These are phyloP conservation scores for Harpagifer antarcticus DNA, from an alignment of 2,797 vertebrate species.

Conservation along the genomic window DNA sequence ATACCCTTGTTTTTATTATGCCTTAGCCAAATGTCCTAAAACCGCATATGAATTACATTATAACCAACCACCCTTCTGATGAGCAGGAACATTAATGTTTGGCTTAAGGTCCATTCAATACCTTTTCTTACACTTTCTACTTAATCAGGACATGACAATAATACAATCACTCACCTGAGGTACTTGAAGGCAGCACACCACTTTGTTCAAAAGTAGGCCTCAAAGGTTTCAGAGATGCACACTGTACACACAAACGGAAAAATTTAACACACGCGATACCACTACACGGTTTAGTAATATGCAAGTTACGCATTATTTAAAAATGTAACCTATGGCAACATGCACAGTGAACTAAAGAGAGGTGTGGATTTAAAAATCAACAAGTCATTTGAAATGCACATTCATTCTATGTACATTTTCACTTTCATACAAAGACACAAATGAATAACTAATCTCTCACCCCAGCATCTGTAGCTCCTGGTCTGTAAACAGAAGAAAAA, in stretches of 20 bases:
- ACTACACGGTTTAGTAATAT: neutral
- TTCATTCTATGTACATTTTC: neutral
- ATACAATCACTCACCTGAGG: constrained; percentile 61
- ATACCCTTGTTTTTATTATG: neutral
- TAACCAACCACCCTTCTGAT: neutral
- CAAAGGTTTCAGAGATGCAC: constrained; percentile 58
- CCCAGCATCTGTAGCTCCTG: constrained; percentile 66
- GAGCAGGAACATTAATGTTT: neutral
- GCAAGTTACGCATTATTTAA: neutral
- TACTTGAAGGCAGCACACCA: constrained; percentile 44
- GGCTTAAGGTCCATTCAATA: neutral
- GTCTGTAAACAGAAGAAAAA: constrained; percentile 63
- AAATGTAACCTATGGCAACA: neutral
- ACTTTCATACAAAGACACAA: constrained; percentile 5
- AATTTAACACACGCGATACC: neutral
- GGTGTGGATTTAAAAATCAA: neutral
- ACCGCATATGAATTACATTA: neutral
- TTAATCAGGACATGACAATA: constrained; percentile 1
- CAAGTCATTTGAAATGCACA: constrained; percentile 3
- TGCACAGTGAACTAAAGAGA: neutral
- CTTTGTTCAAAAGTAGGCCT: constrained; percentile 50
- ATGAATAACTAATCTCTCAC: constrained; percentile 61
- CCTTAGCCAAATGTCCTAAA: neutral
- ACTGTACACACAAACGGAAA: constrained; percentile 49
- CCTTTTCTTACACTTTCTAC: neutral